phyloP scores from a whole-genome alignment of 2,797 vertebrate species.

The Remorina albescens region DNA sequence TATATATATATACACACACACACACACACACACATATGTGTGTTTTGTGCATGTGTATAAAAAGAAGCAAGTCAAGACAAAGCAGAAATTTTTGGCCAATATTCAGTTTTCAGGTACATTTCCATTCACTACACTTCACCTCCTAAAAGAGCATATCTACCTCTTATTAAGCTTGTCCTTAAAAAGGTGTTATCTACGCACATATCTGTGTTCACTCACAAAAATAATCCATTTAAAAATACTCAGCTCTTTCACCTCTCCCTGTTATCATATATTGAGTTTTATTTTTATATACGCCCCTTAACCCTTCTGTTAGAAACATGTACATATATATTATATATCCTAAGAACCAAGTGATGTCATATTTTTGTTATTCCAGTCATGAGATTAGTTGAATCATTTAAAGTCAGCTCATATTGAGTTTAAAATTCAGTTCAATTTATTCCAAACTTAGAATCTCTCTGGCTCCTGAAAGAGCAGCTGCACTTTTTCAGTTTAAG shows the following conservation, averaged over 20 bases:
- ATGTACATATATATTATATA: not conserved
- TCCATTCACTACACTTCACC: not conserved
- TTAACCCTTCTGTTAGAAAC: not conserved
- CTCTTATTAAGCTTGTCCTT: not conserved
- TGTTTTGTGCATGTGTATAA: too few species aligned
- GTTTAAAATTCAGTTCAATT: slow-evolving; percentile 1
- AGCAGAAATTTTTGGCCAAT: not conserved
- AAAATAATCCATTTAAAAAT: not conserved
- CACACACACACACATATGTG: too few species aligned
- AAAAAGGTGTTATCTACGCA: not conserved
- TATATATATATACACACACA: too few species aligned
- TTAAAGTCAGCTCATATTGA: slow-evolving; percentile 3
- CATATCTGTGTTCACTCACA: not conserved
- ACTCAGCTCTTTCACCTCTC: not conserved
- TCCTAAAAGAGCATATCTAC: not conserved
- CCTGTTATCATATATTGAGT: not conserved
- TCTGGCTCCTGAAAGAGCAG: not conserved
- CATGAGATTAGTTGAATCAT: not conserved
- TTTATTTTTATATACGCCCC: not conserved
- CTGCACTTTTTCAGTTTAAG: slow-evolving; percentile 14
- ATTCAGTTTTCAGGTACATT: not conserved
- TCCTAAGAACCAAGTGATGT: not conserved
- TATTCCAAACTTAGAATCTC: slow-evolving; percentile 11
- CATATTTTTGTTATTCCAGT: not conserved
- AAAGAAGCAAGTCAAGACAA: not conserved